Conservation (phyloP, 2,113 vertebrate genomes). For the Carettochelys insculpta region DNA sequence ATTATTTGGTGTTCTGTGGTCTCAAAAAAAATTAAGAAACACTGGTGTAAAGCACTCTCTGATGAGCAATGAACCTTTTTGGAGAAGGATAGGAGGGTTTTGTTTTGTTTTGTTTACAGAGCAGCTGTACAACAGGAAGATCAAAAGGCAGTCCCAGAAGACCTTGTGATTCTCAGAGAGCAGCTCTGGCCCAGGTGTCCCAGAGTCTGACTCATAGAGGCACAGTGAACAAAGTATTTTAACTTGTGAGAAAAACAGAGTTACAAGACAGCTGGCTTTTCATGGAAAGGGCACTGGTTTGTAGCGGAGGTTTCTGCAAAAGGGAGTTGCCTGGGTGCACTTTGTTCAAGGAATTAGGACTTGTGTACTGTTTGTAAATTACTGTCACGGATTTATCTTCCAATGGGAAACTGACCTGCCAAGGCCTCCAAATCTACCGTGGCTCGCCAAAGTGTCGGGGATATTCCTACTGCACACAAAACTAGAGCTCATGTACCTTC, state of each 20-base stretch:
- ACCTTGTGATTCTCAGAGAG: not conserved
- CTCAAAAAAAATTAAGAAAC: too few species aligned
- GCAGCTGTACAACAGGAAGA: not conserved
- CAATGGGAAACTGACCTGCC: not conserved
- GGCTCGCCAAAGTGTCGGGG: not conserved
- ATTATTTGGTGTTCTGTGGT: too few species aligned
- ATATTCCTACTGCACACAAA: not conserved
- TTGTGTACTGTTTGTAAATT: not conserved
- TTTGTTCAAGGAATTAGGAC: not conserved
- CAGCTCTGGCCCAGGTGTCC: not conserved
- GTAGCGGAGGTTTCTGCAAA: not conserved
- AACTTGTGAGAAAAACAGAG: not conserved
- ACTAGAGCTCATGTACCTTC: not conserved
- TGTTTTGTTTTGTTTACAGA: not conserved
- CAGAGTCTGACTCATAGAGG: slow-evolving; percentile 14
- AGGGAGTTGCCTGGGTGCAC: not conserved
- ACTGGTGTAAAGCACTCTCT: not conserved
- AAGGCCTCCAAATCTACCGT: not conserved
- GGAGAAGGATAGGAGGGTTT: not conserved
- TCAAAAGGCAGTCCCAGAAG: not conserved
- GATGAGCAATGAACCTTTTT: not conserved
- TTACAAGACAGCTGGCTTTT: rapidly evolving
- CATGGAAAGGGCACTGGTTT: not conserved
- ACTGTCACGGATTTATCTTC: not conserved
- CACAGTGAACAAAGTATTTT: not conserved